These are phyloP conservation scores for Myotis lucifugus DNA, from an alignment of 2,113 vertebrate species.

Conservation along the genomic window DNA sequence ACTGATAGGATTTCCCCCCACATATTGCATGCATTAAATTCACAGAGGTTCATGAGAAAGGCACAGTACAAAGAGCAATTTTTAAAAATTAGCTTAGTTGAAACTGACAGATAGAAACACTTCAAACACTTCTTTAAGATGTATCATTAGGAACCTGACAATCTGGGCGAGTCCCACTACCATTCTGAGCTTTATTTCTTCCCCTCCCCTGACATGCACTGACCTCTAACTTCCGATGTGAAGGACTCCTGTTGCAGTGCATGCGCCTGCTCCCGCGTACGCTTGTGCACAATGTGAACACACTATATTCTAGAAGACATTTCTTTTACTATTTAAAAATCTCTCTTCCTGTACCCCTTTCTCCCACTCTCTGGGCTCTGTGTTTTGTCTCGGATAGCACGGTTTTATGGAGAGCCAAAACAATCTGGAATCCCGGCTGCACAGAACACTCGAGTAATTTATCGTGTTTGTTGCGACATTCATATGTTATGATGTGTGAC, in stretches of 20 bases:
- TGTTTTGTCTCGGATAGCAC: slow-evolving; percentile 44
- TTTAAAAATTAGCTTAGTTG: slow-evolving; percentile 72
- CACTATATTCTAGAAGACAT: not conserved
- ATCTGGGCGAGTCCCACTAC: not conserved
- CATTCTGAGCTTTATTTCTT: not conserved
- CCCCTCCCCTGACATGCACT: not conserved
- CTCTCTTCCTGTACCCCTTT: not conserved
- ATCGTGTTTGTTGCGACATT: not conserved
- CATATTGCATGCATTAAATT: slow-evolving; percentile 72
- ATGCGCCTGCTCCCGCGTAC: not conserved
- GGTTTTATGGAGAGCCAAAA: not conserved
- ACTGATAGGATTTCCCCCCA: slow-evolving; percentile 39
- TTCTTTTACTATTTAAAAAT: slow-evolving; percentile 35
- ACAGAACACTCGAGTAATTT: not conserved
- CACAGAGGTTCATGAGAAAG: slow-evolving; percentile 70
- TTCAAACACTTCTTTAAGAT: slow-evolving; percentile 74
- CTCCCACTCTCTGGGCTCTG: not conserved
- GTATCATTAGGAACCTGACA: slow-evolving; percentile 46
- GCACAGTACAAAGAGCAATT: slow-evolving; percentile 65
- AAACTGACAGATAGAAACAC: slow-evolving; percentile 73
- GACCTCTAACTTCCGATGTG: slow-evolving; percentile 34
- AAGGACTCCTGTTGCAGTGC: not conserved
- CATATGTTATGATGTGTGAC: not conserved
- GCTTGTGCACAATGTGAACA: not conserved
- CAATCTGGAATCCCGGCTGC: slow-evolving; percentile 2